Base-by-base conservation (phyloP, 2,888 invertebrate species). In the Dinocampus coccinellae region DNA sequence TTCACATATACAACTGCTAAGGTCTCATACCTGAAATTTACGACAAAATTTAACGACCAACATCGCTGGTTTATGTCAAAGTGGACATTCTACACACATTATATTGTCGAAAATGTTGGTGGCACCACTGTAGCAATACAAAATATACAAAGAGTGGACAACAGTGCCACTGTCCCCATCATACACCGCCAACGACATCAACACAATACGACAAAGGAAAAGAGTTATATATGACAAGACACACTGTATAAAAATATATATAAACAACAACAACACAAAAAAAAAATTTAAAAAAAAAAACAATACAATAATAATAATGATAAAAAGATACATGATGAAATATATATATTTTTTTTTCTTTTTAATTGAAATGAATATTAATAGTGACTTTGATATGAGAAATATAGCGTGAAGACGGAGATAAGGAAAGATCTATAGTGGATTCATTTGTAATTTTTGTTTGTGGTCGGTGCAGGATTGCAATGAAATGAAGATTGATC, bases 11-110 rank as follows among this genome's bases (percentile, higher is more conserved):
- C 47, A 47, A 47, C 16, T 3, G n/a, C 16, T 47, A 4, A 16
- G 47, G 47, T 47, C 47, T 47, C 47, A 16, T n/a, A 47, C 16
- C 47, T 47, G 47, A 47, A 16, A 47, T 47, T 47, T 47, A 47
- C 47, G 47, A 47, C 16, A 20, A 47, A 47, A 47, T 47, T 47
- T 47, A 47, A 47, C 47, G 47, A 47, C 47, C 47, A 47, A 47
- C 47, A 47, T 47, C 20, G 47, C 47, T 47, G 47, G 20, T 3
- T 47, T 47, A 47, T 47, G 16, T 3, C 47, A 47, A 47, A 47
- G 7, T 16, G 47, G 47, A 47, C 47, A 47, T 20, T 47, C 47
- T 7, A 47, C 47, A 47, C 7, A 47, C 29, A 47, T n/a, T 4
- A 7, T 20, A 7, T 47, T 16, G 16, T 6, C 16, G 47, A 16